Evolutionary conservation across 2,113 vertebrate genomes (phyloP).

Genomic region (Chunga burmeisteri): DNA sequence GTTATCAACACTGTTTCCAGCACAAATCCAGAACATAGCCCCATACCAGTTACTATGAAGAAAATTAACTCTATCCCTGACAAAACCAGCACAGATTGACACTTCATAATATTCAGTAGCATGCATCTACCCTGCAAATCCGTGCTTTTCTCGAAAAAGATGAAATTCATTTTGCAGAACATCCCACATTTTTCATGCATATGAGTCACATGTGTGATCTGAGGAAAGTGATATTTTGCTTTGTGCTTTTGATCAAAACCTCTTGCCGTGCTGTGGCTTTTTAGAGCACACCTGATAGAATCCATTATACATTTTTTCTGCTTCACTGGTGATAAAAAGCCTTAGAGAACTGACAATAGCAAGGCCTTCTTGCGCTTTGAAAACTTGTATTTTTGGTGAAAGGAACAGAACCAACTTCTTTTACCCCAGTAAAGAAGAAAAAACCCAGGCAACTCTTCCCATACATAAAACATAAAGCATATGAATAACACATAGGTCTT

Average conservation of each 20-base stretch:
- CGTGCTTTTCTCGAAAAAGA: not conserved
- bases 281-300: slow-evolving; percentile 28
- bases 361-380: not conserved
- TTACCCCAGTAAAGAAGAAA: not conserved
- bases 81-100: not conserved
- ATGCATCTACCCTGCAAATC: not conserved
- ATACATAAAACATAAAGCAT: not conserved
- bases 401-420: not conserved
- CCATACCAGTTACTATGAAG: too few species aligned
- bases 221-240: not conserved
- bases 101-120: not conserved
- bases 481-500: not conserved
- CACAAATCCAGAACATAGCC: too few species aligned
- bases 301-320: not conserved
- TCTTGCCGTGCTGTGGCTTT: not conserved
- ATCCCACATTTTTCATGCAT: not conserved
- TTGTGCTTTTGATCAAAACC: not conserved
- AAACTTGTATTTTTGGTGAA: not conserved
- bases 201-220: not conserved
- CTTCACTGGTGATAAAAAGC: not conserved
- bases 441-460: not conserved
- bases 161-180: not conserved
- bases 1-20: too few species aligned
- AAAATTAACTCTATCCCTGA: too few species aligned
- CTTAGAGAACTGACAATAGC: not conserved